Evolutionary conservation across 2,113 vertebrate genomes (phyloP).

Genomic region (Bostrychus sinensis): DNA sequence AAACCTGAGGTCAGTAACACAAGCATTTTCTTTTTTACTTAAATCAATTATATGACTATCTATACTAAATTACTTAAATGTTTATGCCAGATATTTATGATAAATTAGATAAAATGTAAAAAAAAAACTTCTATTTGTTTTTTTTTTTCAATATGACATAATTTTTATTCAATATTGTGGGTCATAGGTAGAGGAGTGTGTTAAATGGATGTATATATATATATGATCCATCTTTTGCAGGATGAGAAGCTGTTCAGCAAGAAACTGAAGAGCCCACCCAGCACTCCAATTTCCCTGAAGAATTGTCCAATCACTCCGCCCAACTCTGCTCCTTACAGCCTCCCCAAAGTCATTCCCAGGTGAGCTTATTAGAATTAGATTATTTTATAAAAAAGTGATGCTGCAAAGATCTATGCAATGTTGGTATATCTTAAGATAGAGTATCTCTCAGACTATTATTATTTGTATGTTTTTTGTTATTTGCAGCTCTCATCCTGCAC

Average conservation of each 20-base stretch:
- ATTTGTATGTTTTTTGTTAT: conserved; percentile 3
- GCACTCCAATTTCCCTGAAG: conserved; percentile 78
- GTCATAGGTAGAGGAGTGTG: too few species aligned
- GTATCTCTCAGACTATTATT: neutral
- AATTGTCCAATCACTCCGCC: conserved; percentile 64
- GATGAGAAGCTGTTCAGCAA: conserved; percentile 78
- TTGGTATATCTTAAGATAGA: too few species aligned
- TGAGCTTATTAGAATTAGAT: too few species aligned
- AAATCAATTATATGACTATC: too few species aligned
- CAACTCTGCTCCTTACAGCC: conserved; percentile 81
- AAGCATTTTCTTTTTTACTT: neutral
- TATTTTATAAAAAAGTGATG: neutral
- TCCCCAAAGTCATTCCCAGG: conserved; percentile 71
- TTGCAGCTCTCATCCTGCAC: conserved; percentile 81
- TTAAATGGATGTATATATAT: neutral
- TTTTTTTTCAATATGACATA: too few species aligned
- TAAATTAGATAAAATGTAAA: too few species aligned
- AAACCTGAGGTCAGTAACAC: conserved; percentile 78
- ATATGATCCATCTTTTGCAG: conserved; percentile 20
- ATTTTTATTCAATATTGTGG: too few species aligned
- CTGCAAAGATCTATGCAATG: conserved; percentile 1
- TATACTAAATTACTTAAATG: too few species aligned
- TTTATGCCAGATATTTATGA: too few species aligned
- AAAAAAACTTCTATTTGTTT: too few species aligned
- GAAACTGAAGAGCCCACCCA: conserved; percentile 68